Percentiles rank a stretch among this genome's conserved stretches.
Evolutionary conservation across 2,797 vertebrate genomes (phyloP).

Genomic region (Sciaenops ocellatus): DNA sequence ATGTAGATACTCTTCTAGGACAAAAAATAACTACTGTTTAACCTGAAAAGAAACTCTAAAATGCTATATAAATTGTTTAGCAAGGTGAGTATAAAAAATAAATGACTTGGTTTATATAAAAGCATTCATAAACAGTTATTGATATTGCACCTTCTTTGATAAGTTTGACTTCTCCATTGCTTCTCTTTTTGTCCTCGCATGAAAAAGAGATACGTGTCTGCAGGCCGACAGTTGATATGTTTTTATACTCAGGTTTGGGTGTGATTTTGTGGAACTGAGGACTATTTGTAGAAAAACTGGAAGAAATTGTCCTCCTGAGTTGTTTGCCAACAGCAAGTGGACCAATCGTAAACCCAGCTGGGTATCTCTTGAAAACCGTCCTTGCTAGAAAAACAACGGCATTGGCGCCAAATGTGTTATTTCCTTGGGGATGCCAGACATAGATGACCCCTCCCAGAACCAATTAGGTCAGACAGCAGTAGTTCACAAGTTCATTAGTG

Average conservation of each 20-base stretch:
- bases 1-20: slow-evolving; percentile 21
- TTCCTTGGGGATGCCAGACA: background rate
- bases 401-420: background rate
- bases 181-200: background rate
- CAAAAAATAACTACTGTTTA: background rate
- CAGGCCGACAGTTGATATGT: background rate
- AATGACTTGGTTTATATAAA: background rate
- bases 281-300: background rate
- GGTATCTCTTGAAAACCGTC: background rate
- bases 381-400: slow-evolving; percentile 5
- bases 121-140: background rate
- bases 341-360: background rate
- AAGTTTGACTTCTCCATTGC: background rate
- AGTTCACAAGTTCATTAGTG: slow-evolving; percentile 10
- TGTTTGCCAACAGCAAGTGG: background rate
- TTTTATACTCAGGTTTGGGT: background rate
- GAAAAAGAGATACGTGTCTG: background rate
- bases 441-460: slow-evolving; percentile 1
- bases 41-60: background rate
- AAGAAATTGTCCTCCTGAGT: background rate
- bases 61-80: background rate
- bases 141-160: background rate
- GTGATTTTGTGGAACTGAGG: background rate
- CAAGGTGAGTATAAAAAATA: background rate
- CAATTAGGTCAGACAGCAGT: slow-evolving; percentile 12